Evolutionary conservation across 2,113 vertebrate genomes (phyloP).

Genomic region (Pachycephala philippinensis): DNA sequence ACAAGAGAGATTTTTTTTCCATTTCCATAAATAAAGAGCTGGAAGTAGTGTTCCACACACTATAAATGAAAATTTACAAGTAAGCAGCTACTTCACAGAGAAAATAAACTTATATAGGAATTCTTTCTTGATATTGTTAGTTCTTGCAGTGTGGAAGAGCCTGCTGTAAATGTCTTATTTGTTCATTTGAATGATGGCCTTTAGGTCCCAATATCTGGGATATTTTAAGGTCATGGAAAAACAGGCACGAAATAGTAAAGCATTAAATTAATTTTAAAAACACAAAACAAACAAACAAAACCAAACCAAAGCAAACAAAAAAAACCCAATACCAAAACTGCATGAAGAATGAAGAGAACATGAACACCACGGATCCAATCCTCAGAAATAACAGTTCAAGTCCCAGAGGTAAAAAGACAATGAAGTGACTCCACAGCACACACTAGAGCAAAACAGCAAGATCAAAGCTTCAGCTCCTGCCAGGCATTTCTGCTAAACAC

Average conservation of each 20-base stretch:
- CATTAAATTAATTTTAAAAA: neutral
- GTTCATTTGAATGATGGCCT: neutral
- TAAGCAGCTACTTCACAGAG: neutral
- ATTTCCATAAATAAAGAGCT: neutral
- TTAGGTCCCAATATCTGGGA: neutral
- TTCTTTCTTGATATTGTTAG: neutral
- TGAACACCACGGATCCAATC: neutral
- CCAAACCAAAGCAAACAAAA: neutral
- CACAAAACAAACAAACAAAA: neutral
- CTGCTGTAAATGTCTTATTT: neutral
- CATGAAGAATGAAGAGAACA: neutral
- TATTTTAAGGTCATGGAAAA: neutral
- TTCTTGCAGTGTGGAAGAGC: neutral
- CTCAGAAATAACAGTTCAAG: neutral
- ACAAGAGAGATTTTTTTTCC: neutral
- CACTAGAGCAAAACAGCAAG: neutral
- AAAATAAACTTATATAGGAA: neutral
- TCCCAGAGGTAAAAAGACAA: neutral
- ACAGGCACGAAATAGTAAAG: neutral
- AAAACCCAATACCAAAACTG: fast-evolving
- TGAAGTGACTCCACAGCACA: neutral
- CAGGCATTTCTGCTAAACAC: neutral
- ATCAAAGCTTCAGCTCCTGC: neutral
- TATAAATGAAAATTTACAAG: neutral
- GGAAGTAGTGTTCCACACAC: neutral